Percentiles rank a stretch among this genome's conserved stretches.
Evolutionary conservation across 2,113 vertebrate genomes (phyloP).

Genomic region (Brevimyrus niger): DNA sequence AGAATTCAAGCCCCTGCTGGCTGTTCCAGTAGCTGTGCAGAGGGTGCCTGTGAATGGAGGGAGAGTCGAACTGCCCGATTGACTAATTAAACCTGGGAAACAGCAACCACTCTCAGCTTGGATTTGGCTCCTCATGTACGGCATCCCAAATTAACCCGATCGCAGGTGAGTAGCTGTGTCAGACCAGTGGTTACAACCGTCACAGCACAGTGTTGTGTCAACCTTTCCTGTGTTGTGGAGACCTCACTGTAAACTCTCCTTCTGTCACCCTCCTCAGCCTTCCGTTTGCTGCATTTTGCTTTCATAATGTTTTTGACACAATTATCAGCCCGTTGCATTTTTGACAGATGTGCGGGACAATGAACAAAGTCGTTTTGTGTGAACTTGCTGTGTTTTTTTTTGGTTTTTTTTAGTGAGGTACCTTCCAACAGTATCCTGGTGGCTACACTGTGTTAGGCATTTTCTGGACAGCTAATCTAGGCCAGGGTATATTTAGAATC

Average conservation of each 20-base stretch:
- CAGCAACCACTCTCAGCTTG: conserved; percentile 41
- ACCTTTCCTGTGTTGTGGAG: background rate
- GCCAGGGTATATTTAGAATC: conserved; percentile 61
- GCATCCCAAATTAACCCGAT: conserved; percentile 54
- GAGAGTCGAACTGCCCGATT: conserved; percentile 41
- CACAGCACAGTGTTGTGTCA: background rate
- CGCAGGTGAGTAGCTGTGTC: conserved; percentile 40
- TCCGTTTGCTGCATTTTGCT: conserved; percentile 18
- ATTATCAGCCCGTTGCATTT: conserved; percentile 11
- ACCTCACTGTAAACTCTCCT: background rate
- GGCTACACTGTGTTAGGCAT: conserved; percentile 37
- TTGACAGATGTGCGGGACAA: conserved; percentile 22
- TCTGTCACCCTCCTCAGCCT: background rate
- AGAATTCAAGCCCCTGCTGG: conserved; percentile 39
- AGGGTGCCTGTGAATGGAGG: conserved; percentile 49
- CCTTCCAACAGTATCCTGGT: conserved; percentile 43
- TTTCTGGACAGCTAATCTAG: conserved; percentile 41
- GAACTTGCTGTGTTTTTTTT: background rate
- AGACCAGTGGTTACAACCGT: background rate
- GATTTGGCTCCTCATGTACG: conserved; percentile 47
- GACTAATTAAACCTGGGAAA: conserved; percentile 43
- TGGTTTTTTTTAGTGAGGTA: conserved; percentile 26
- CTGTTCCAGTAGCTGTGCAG: conserved; percentile 25
- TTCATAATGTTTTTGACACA: background rate
- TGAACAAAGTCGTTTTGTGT: conserved; percentile 24